phyloP scores from a whole-genome alignment of 2,888 invertebrate species.

The Frankliniella intonsa region DNA sequence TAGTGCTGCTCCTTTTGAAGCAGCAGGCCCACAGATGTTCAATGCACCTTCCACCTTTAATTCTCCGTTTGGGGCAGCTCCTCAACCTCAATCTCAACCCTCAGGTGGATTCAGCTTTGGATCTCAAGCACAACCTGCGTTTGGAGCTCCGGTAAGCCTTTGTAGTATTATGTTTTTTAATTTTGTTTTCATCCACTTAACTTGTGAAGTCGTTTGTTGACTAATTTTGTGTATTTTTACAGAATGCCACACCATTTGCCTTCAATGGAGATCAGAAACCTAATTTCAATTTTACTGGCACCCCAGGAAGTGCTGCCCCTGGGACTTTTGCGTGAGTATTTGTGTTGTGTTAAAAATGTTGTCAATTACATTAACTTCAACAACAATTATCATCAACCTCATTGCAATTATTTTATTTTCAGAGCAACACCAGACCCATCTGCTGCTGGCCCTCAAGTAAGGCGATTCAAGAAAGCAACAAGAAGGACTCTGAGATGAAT shows the following conservation, averaged over 20 bases:
- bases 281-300: neutral
- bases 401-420: neutral
- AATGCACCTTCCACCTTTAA: neutral
- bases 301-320: too few species aligned
- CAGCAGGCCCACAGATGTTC: too few species aligned
- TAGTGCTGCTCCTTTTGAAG: neutral
- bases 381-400: neutral
- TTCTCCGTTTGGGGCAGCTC: too few species aligned
- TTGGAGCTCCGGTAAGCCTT: neutral
- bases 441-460: neutral
- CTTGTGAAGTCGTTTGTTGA: too few species aligned
- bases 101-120: neutral
- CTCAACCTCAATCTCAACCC: too few species aligned
- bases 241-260: neutral
- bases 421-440: constrained; percentile 11
- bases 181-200: too few species aligned
- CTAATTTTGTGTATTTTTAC: too few species aligned
- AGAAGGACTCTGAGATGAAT: neutral
- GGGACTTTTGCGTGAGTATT: neutral
- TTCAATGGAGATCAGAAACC: neutral
- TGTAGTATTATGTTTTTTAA: too few species aligned
- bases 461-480: neutral
- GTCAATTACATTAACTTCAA: neutral
- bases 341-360: neutral
- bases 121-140: neutral